Evolutionary conservation across 2,797 vertebrate species (phyloP).

Genomic region (Loriculus beryllinus): DNA sequence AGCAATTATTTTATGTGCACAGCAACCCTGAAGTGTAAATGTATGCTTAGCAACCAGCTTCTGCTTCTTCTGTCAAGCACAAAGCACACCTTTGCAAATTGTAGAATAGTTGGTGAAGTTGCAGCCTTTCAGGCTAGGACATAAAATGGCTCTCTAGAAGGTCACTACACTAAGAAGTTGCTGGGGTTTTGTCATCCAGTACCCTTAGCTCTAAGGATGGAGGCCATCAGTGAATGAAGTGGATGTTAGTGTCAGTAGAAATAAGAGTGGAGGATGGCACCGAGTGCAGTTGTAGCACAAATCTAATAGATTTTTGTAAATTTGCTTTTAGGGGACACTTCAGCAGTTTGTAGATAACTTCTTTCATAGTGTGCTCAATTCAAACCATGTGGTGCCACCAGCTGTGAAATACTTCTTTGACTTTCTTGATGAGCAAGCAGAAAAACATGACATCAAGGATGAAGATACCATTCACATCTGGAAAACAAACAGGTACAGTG

Average conservation of each 20-base stretch:
- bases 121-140: neutral
- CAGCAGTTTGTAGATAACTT: constrained; percentile 99
- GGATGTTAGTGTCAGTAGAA: neutral
- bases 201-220: neutral
- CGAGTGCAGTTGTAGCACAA: neutral
- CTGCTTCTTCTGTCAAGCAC: neutral
- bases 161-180: neutral
- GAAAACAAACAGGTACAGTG: constrained; percentile 93
- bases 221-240: neutral
- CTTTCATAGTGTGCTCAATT: constrained; percentile 93
- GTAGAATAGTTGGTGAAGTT: neutral
- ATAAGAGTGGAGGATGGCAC: neutral
- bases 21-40: neutral
- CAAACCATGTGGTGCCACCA: constrained; percentile 88
- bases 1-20: neutral
- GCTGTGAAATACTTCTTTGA: constrained; percentile 99
- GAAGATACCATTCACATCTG: constrained; percentile 98
- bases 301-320: neutral
- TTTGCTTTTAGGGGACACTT: constrained; percentile 86
- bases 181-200: neutral
- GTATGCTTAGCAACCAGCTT: neutral
- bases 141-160: neutral
- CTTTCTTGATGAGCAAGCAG: constrained; percentile 96
- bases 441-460: constrained; percentile 91
- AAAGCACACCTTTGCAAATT: neutral